Conservation (phyloP, 2,113 vertebrate species). For the Mesitornis unicolor region DNA sequence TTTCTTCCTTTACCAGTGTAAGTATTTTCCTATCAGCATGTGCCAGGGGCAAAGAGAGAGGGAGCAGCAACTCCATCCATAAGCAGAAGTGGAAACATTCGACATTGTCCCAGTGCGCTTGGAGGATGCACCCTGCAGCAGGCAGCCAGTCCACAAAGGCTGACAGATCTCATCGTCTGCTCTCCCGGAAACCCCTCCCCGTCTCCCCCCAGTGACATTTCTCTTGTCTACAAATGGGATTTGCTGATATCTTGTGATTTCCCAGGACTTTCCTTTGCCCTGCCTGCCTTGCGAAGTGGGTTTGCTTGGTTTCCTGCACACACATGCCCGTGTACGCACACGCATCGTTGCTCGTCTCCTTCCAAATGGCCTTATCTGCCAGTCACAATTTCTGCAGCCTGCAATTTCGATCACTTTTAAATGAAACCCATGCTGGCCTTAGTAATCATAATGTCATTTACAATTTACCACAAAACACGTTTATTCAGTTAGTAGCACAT, state of each 20-base stretch:
- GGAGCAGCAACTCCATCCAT: neutral
- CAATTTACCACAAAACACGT: conserved; percentile 84
- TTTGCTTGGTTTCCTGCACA: neutral
- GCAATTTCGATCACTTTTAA: conserved; percentile 83
- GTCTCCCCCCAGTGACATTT: neutral
- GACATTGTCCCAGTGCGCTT: neutral
- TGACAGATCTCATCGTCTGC: neutral
- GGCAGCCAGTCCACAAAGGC: neutral
- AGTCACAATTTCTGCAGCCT: conserved; percentile 78
- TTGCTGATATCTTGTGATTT: neutral
- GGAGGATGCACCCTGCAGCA: neutral
- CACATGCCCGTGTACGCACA: neutral
- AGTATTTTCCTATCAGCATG: neutral
- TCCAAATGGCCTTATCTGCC: conserved; percentile 73
- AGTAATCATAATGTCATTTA: conserved; percentile 86
- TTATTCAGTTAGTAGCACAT: conserved; percentile 85
- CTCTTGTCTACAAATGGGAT: neutral
- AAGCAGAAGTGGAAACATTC: neutral
- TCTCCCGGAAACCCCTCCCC: neutral
- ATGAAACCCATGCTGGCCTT: conserved; percentile 84
- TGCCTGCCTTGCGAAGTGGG: neutral
- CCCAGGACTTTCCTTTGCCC: neutral
- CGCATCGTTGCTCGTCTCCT: neutral
- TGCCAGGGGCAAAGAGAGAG: neutral
- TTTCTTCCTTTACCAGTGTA: neutral